A percentile compares a stretch with the other conserved stretches of the same genome.
Conservation (phyloP, 2,888 invertebrate species). For the Pycnomerus fuliginosus region DNA sequence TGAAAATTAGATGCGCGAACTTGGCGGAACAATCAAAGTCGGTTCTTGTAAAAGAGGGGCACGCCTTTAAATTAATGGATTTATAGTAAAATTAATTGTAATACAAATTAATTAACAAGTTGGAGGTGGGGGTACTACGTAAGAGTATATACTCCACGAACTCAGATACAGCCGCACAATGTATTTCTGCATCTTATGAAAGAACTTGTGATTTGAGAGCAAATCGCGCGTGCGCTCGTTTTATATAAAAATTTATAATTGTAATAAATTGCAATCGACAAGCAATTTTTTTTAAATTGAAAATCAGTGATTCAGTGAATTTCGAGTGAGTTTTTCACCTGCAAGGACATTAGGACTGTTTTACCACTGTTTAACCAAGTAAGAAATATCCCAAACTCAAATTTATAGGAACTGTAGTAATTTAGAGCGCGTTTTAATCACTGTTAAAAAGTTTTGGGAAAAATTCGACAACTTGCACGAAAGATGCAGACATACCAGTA, state of each 20-base stretch:
- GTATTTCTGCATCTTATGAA: constrained; percentile 18
- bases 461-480: not conserved
- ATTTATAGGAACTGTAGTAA: not conserved
- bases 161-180: constrained; percentile 14
- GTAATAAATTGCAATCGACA: not conserved
- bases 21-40: constrained; percentile 1
- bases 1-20: not conserved
- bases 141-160: constrained; percentile 11
- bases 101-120: not conserved
- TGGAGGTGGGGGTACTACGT: constrained; percentile 11
- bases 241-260: constrained; percentile 1
- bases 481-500: too few species aligned
- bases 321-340: not conserved
- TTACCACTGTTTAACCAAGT: not conserved
- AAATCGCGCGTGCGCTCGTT: constrained; percentile 9
- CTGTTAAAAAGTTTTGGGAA: not conserved
- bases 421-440: not conserved
- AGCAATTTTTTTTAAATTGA: not conserved
- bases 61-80: not conserved
- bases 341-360: not conserved
- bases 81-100: too few species aligned
- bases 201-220: constrained; percentile 12
- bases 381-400: not conserved
- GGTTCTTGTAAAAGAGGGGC: not conserved
- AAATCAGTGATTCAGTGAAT: not conserved